Conservation (phyloP, 1,140 invertebrate species). For the Drosophila ironensis region DNA sequence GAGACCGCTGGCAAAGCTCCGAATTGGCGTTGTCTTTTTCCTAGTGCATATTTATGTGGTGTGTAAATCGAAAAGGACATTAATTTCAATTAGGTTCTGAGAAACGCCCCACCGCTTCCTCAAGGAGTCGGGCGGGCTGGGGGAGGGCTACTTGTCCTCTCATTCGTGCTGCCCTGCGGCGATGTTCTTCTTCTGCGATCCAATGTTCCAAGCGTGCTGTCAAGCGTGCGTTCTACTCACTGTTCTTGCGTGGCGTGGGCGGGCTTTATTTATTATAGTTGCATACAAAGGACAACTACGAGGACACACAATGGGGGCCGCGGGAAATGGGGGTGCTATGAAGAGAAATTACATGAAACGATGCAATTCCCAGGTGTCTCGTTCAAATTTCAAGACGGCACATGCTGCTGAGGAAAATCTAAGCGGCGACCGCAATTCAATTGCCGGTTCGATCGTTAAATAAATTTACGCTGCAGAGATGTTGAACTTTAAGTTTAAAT, state of each 20-base stretch:
- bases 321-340: slow-evolving; percentile 20
- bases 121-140: slow-evolving; percentile 9
- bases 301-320: slow-evolving; percentile 47
- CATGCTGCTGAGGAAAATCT: slow-evolving; percentile 21
- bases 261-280: slow-evolving; percentile 76
- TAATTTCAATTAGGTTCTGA: slow-evolving; percentile 74
- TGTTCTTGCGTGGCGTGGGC: background rate
- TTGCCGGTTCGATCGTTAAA: no score
- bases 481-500: no score
- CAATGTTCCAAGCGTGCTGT: slow-evolving; percentile 53
- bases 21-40: no score
- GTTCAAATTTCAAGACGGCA: slow-evolving; percentile 63
- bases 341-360: slow-evolving; percentile 60
- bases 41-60: background rate
- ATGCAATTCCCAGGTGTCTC: slow-evolving; percentile 68
- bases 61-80: slow-evolving; percentile 68
- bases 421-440: slow-evolving; percentile 19
- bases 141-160: slow-evolving; percentile 34
- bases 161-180: slow-evolving; percentile 20
- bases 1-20: no score
- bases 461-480: no score
- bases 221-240: slow-evolving; percentile 41
- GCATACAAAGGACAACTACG: slow-evolving; percentile 66
- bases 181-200: slow-evolving; percentile 49
- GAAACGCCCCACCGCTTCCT: slow-evolving; percentile 44